These are phyloP conservation scores for Arctocebus calabarensis DNA, from an alignment of 2,797 vertebrate species.

Conservation along the genomic window DNA sequence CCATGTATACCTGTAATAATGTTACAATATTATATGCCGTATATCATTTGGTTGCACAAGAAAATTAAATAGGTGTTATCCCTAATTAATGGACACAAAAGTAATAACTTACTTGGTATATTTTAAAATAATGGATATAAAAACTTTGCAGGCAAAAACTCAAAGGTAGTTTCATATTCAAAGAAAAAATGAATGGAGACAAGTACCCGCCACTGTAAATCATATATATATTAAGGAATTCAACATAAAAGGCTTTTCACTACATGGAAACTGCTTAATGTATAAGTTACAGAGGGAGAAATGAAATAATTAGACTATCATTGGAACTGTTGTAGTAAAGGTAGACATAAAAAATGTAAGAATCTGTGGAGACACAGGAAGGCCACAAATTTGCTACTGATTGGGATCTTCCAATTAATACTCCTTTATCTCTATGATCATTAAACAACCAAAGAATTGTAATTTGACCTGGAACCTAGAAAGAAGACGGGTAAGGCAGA, in stretches of 20 bases:
- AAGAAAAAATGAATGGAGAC: not conserved
- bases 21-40: not conserved
- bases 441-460: constrained; percentile 32
- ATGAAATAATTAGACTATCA: not conserved
- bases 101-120: not conserved
- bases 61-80: not conserved
- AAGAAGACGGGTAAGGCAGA: not conserved
- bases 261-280: not conserved
- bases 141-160: not conserved
- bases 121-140: constrained; percentile 29
- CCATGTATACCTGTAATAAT: not conserved
- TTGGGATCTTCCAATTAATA: not conserved
- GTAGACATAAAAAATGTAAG: not conserved
- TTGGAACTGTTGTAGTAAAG: not conserved
- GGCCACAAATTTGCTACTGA: not conserved
- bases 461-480: constrained; percentile 11
- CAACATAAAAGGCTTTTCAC: not conserved
- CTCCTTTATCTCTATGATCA: not conserved
- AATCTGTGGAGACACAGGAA: not conserved
- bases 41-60: not conserved
- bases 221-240: not conserved
- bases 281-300: not conserved
- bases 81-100: not conserved
- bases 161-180: not conserved
- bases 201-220: not conserved